Base-by-base conservation (phyloP, 1,140 invertebrate species). In the Drosophila ambigua region DNA sequence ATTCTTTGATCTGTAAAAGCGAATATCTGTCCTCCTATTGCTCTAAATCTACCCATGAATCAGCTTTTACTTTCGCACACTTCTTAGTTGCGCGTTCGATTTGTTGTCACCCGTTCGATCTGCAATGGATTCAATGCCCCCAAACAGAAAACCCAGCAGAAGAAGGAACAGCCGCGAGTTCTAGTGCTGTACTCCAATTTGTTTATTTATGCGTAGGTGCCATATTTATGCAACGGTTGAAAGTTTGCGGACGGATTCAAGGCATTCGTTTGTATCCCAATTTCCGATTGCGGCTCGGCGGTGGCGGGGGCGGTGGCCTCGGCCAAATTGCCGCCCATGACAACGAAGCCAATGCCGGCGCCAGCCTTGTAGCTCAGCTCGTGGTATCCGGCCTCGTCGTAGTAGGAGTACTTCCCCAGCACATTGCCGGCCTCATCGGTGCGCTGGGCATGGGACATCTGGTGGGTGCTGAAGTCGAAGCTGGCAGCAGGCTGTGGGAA, bases 391-490 rank as follows among this genome's bases (percentile, higher is more conserved):
- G 82, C 82, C 26, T 95, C 94, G 77, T 95, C 95, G 26, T 95
- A 91, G 85, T 95, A 96, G 2, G 95, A 95, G 91, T 96, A 96
- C 4, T 94, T 95, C 24, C 95, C 95, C 71, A 94, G 85, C 0
- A 95, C 94, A 78, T 95, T 94, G 23, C 95, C 94, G 13, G 92
- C 92, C 1, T 94, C 92, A 84, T 96, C 95, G 71, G 95, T 95
- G 49, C 93, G 93, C 91, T 96, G 95, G 2, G 94, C 94, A 68
- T 95, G 92, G 72, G 95, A 93, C 83, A 95, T 94, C 71, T 95
- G 95, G 11, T 94, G 60, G 5, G 87, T 90, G 50, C 49, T 67
- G 6, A 88, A 74, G 31, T 76, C 63, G 13, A 90, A 87, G 16
- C 9, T 24, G 46, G 6, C n/a, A 31, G 1, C 20, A 1, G 35